Conservation (phyloP, 1,140 invertebrate genomes). For the Sarcophaga bullata region DNA sequence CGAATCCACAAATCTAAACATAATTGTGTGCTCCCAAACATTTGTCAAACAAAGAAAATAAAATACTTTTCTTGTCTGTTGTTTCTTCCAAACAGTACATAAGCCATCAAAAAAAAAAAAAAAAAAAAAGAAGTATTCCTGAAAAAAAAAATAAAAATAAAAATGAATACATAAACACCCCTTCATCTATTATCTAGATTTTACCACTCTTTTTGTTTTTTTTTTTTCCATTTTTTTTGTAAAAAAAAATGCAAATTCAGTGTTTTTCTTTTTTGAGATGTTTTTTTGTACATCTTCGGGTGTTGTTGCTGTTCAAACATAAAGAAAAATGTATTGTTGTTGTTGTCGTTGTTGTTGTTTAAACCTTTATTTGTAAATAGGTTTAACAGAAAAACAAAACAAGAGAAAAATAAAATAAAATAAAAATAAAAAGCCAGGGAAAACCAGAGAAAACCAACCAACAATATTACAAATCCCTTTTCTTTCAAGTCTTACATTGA, state of each 20-base stretch:
- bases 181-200: constrained; percentile 16
- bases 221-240: neutral
- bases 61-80: neutral
- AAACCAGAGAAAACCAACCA: neutral
- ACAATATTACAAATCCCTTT: constrained; percentile 17
- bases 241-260: neutral
- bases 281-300: neutral
- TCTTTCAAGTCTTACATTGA: constrained; percentile 9
- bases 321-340: neutral
- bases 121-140: no score
- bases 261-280: neutral
- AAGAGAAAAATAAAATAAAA: no score
- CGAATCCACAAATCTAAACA: neutral
- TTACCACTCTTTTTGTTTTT: neutral
- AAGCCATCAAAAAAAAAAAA: no score
- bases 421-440: neutral
- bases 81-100: neutral
- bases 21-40: neutral
- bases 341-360: neutral
- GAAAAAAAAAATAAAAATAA: neutral
- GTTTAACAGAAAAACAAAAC: constrained; percentile 14
- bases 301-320: neutral
- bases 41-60: neutral
- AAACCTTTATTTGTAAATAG: constrained; percentile 20
- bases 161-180: neutral